phyloP scores from a whole-genome alignment of 2,888 invertebrate species.

The Thecophora atra region DNA sequence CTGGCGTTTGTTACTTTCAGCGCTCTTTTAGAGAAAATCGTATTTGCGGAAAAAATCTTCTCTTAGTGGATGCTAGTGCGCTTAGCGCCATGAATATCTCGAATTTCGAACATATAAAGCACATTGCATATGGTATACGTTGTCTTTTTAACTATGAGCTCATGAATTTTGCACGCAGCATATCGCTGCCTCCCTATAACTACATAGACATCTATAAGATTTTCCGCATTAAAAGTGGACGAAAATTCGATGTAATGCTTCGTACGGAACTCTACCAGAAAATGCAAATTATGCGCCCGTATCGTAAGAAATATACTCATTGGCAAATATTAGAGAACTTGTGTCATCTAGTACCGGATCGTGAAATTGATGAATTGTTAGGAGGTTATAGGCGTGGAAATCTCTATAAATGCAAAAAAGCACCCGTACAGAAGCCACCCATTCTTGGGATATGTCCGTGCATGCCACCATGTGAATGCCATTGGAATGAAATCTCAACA shows the following conservation, averaged over 20 bases:
- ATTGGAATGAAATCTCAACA: conserved; percentile 45
- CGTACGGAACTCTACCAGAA: conserved; percentile 68
- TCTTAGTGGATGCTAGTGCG: conserved; percentile 67
- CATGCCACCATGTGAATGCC: conserved; percentile 53
- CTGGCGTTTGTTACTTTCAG: conserved; percentile 42
- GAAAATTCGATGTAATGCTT: conserved; percentile 66
- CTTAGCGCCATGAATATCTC: conserved; percentile 67
- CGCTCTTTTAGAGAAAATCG: conserved; percentile 66
- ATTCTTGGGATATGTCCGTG: conserved; percentile 44
- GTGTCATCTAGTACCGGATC: conserved; percentile 43
- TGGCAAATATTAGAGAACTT: conserved; percentile 67
- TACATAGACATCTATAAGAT: conserved; percentile 68
- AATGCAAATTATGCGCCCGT: conserved; percentile 68
- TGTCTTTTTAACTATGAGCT: conserved; percentile 66
- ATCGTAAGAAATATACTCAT: conserved; percentile 66
- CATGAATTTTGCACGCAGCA: conserved; percentile 64
- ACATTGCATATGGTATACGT: conserved; percentile 62
- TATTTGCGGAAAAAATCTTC: conserved; percentile 66
- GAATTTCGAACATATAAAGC: conserved; percentile 66
- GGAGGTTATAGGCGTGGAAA: conserved; percentile 50
- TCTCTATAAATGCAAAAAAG: conserved; percentile 35
- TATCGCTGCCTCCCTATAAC: conserved; percentile 66
- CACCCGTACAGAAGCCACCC: conserved; percentile 27
- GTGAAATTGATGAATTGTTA: conserved; percentile 49
- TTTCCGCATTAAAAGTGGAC: conserved; percentile 68